Evolutionary conservation across 2,888 invertebrate genomes (phyloP), one percentile per base, ranked within the genome.

Genomic region (Crossocerus cetratus): DNA sequence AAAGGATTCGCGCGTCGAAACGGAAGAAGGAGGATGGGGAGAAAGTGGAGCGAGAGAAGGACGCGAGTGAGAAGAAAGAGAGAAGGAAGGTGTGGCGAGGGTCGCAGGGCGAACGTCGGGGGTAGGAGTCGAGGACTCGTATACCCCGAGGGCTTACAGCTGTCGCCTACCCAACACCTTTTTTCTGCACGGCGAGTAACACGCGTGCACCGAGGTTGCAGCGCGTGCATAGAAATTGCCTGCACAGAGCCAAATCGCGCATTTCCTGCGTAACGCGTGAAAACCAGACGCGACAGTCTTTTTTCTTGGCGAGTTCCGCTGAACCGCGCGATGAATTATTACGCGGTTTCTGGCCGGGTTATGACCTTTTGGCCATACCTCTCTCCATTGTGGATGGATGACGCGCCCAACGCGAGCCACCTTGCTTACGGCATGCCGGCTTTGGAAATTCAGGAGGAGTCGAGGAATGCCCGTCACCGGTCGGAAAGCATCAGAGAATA

Each of bases 101-200:
- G 81, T 76, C 73, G 76, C 67, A 18, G 73, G 76, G 65, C 73
- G 78, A 72, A 78, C 71, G 69, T 55, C n/a, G 81, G 80, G 80
- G 85, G 86, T 81, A 80, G 82, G 84, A 86, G 87, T 88, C 87
- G 87, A 87, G 87, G 84, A 86, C 83, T 85, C 84, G 84, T 79
- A 84, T 85, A 75, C 81, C 88, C 88, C 73, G 68, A 86, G 84
- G 89, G 87, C 83, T 87, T 87, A 87, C 89, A 89, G 89, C 89
- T 89, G 89, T 89, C 89, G 88, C 87, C 83, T 84, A 87, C 84
- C 88, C 88, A 83, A 88, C 89, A 88, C 87, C 87, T 86, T 85
- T 84, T 76, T 74, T 80, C 64, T 69, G 65, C 78, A 63, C 72
- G 77, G 55, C 57, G 70, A 54, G 69, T 64, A 72, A 72, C 78